A percentile compares a stretch with the other conserved stretches of the same genome.
Conservation (phyloP, 2,888 invertebrate species). For the Melanophora roralis region DNA sequence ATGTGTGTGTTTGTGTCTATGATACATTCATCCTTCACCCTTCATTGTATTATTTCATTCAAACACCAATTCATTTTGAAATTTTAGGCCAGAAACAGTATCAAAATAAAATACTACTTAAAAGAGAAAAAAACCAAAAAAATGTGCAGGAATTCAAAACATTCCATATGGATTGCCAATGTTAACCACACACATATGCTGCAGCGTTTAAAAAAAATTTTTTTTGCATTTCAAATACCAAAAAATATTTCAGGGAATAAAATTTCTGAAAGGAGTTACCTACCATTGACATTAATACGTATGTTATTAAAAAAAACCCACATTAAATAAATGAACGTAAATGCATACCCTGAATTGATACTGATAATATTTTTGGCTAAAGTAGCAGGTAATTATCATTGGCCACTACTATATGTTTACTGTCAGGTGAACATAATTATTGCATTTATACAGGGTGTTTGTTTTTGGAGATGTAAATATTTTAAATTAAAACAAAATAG, state of each 20-base stretch:
- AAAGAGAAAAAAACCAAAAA: background rate
- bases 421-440: too few species aligned
- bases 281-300: slow-evolving; percentile 52
- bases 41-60: background rate
- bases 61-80: slow-evolving; percentile 1
- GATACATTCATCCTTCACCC: background rate
- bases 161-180: slow-evolving; percentile 36
- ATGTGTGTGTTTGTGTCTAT: background rate
- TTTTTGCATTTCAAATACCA: background rate
- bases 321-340: background rate
- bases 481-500: too few species aligned
- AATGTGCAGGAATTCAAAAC: background rate
- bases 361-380: slow-evolving; percentile 14
- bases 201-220: background rate
- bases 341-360: slow-evolving; percentile 7
- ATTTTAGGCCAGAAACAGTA: slow-evolving; percentile 11
- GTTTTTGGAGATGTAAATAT: too few species aligned
- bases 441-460: too few species aligned
- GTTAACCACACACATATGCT: slow-evolving; percentile 40
- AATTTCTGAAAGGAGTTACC: slow-evolving; percentile 9
- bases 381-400: slow-evolving; percentile 41
- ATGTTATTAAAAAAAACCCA: slow-evolving; percentile 41
- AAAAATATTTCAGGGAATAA: background rate
- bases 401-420: slow-evolving; percentile 34
- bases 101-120: slow-evolving; percentile 18